Base-by-base conservation (phyloP, 1,140 invertebrate genomes). In the Drosophila busckii region DNA sequence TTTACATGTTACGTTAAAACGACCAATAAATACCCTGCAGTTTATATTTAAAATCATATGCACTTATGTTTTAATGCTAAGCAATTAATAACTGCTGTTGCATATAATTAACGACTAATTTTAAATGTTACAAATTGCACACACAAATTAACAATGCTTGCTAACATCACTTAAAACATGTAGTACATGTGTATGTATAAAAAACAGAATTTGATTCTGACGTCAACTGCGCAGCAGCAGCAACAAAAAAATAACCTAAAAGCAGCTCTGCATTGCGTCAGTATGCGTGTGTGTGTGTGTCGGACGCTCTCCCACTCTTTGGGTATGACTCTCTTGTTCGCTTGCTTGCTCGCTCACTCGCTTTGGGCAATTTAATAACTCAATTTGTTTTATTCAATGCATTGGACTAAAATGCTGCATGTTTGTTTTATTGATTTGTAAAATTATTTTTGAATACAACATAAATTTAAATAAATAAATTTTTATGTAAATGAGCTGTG, bases 131-230 rank as follows among this genome's bases (percentile, higher is more conserved):
- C n/a, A n/a, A n/a, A n/a, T n/a, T n/a, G n/a, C n/a, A n/a, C n/a
- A n/a, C n/a, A n/a, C n/a, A n/a, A n/a, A n/a, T n/a, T n/a, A n/a
- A n/a, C n/a, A n/a, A n/a, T n/a, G n/a, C n/a, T n/a, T n/a, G n/a
- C n/a, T n/a, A n/a, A n/a, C n/a, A n/a, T n/a, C n/a, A n/a, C n/a
- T n/a, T n/a, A n/a, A n/a, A n/a, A n/a, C n/a, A n/a, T n/a, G n/a
- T n/a, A n/a, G n/a, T n/a, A n/a, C n/a, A n/a, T n/a, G n/a, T n/a
- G n/a, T n/a, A n/a, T n/a, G n/a, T n/a, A n/a, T n/a, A n/a, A 42
- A 59, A 52, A 54, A 52, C 48, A 37, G 31, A 71, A 64, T 73
- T 67, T 54, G 66, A 45, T 55, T 78, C 73, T 78, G 73, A 78
- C 73, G 73, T 80, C 73, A 78, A 73, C 73, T 55, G 59, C 52